These are phyloP conservation scores for Chrysolina americana DNA, from an alignment of 2,888 invertebrate species.

Conservation along the genomic window DNA sequence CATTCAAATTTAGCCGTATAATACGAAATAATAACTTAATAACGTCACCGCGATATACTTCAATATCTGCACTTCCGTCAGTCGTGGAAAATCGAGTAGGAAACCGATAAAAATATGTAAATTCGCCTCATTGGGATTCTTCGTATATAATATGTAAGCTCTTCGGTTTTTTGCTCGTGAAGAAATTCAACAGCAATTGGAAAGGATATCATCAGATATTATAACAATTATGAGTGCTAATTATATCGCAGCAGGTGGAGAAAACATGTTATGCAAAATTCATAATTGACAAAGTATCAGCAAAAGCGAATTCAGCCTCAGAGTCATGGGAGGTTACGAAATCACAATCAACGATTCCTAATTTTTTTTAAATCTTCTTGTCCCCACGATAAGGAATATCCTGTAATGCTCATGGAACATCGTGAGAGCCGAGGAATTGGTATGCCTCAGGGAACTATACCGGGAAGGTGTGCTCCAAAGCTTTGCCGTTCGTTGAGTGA, in stretches of 20 bases:
- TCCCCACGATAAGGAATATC: no score
- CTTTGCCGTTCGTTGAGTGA: no score
- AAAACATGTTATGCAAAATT: no score
- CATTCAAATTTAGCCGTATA: constrained; percentile 24
- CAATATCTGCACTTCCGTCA: constrained; percentile 24
- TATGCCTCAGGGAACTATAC: no score
- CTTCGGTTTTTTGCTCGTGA: not conserved
- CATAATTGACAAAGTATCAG: no score
- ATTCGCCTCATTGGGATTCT: constrained; percentile 31
- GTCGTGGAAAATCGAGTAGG: constrained; percentile 17
- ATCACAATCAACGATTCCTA: no score
- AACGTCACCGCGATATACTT: constrained; percentile 21
- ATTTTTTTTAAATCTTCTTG: no score
- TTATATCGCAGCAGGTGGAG: not conserved
- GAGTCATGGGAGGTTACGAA: no score
- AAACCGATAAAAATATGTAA: constrained; percentile 36
- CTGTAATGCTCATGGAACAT: no score
- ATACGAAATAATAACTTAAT: constrained; percentile 29
- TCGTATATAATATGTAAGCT: not conserved
- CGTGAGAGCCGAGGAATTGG: no score
- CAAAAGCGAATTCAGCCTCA: no score
- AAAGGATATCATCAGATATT: not conserved
- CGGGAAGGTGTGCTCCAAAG: no score
- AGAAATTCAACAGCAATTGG: not conserved
- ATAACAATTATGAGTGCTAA: not conserved